phyloP scores from a whole-genome alignment of 2,113 vertebrate genomes.

The Datnioides undecimradiatus region DNA sequence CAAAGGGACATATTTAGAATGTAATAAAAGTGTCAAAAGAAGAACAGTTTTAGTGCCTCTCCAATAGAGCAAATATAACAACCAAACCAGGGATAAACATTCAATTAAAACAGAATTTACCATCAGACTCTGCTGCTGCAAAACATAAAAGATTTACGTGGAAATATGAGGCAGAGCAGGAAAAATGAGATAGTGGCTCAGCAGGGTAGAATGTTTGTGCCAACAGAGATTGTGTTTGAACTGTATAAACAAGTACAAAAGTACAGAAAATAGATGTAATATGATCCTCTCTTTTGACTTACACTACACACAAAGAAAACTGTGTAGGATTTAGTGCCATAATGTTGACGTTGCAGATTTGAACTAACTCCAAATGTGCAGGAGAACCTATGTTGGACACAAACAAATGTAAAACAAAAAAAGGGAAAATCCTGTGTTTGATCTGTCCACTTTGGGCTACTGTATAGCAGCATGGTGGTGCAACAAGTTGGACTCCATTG shows the following conservation, averaged over 20 bases:
- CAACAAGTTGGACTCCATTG: no score
- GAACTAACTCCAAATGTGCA: no score
- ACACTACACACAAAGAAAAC: no score
- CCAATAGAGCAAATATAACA: slow-evolving; percentile 6
- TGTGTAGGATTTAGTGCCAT: no score
- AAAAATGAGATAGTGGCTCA: background rate
- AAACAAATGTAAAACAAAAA: no score
- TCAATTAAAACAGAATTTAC: slow-evolving; percentile 31
- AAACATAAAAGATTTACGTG: slow-evolving; percentile 23
- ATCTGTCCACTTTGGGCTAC: no score
- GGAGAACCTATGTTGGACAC: no score
- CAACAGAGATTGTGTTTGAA: background rate
- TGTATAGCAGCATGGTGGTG: no score
- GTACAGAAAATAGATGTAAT: background rate
- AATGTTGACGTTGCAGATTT: no score
- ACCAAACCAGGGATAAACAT: slow-evolving; percentile 33
- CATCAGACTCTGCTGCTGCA: slow-evolving; percentile 2
- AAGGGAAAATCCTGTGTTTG: no score
- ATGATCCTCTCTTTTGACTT: background rate
- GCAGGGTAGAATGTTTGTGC: background rate
- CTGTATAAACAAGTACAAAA: background rate
- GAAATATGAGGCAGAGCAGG: background rate
- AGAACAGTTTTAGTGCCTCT: slow-evolving; percentile 13
- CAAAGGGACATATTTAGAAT: slow-evolving; percentile 38
- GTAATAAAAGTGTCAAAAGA: slow-evolving; percentile 34